phyloP scores from a whole-genome alignment of 2,888 invertebrate genomes.

The Pterobdella sp. region DNA sequence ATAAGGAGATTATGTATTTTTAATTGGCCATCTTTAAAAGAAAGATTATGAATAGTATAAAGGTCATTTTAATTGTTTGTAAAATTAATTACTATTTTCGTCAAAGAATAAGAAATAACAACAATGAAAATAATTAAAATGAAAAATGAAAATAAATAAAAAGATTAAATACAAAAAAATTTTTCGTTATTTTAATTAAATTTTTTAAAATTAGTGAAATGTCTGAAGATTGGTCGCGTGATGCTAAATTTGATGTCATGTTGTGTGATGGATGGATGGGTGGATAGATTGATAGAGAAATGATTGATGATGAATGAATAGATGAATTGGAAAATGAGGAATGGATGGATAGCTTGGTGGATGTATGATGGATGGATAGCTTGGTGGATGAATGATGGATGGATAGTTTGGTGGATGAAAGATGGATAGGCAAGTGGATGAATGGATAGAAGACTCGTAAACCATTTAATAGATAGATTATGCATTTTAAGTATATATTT shows the following conservation, averaged over 20 bases:
- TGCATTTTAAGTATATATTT: no score
- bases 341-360: not conserved
- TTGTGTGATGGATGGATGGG: conserved; percentile 5
- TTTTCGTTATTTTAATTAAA: not conserved
- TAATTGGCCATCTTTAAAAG: no score
- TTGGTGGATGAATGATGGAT: conserved; percentile 3
- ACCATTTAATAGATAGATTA: no score
- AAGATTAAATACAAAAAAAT: not conserved
- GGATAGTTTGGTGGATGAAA: not conserved
- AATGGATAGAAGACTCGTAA: no score
- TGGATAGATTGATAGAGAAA: not conserved
- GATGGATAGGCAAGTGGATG: not conserved
- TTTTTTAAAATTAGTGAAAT: conserved; percentile 44
- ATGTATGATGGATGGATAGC: not conserved
- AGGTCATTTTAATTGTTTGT: not conserved
- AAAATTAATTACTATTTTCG: not conserved
- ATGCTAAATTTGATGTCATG: not conserved
- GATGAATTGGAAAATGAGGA: not conserved
- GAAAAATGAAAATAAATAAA: no score
- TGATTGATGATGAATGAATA: not conserved
- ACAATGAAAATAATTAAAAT: no score
- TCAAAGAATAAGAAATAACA: no score
- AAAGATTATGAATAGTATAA: not conserved
- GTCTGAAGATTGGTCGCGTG: conserved; percentile 75
- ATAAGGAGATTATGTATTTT: no score